These are phyloP conservation scores for Taxidea taxus DNA, from an alignment of 2,113 vertebrate genomes.

Conservation along the genomic window DNA sequence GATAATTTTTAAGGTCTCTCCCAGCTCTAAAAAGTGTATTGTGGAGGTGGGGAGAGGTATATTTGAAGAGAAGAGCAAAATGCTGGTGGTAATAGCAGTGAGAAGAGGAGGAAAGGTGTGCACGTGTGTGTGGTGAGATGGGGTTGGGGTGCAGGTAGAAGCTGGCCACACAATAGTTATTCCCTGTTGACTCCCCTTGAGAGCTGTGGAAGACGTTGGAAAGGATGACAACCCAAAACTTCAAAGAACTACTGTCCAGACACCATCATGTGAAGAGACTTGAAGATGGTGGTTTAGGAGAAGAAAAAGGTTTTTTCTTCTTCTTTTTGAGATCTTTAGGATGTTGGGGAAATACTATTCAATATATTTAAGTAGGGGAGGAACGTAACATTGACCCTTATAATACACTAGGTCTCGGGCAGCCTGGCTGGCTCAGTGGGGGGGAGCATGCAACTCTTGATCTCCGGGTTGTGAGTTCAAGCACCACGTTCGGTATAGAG, in stretches of 20 bases:
- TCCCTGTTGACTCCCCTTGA: neutral
- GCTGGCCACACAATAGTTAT: neutral
- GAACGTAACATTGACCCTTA: neutral
- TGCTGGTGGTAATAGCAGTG: neutral
- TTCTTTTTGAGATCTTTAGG: neutral
- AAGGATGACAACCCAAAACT: neutral
- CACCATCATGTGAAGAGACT: neutral
- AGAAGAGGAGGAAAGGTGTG: neutral
- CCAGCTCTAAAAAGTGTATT: neutral
- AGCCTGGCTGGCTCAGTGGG: neutral
- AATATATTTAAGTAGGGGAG: neutral
- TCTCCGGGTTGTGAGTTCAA: neutral
- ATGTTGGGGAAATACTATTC: neutral
- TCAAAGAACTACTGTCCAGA: neutral
- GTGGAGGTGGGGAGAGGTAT: too few species aligned
- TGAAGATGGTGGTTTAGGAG: neutral
- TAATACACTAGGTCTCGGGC: neutral
- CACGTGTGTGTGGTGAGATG: neutral
- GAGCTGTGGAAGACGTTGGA: neutral
- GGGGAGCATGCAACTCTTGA: neutral
- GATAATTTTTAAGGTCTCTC: neutral
- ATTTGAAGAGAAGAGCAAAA: neutral
- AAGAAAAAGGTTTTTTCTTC: neutral
- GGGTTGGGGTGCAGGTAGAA: neutral
- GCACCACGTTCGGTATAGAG: neutral